Evolutionary conservation across 2,797 vertebrate species (phyloP), one percentile per base, ranked within the genome.

Genomic region (Coreius guichenoti): DNA sequence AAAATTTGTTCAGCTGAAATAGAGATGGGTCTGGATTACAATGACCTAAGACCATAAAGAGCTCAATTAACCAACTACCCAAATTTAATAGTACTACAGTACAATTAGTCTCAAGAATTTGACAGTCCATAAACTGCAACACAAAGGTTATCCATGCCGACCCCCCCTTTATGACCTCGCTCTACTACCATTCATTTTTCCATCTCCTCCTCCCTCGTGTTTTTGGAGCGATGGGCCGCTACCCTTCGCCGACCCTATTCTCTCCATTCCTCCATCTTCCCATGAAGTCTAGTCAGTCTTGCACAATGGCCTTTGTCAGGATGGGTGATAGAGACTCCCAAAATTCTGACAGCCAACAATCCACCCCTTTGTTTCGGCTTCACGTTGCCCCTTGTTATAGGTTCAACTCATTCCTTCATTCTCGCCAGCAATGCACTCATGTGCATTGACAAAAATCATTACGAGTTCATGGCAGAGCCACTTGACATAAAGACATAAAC

Each of bases 231-330:
- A 83, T 77, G 82, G 83, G 69, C 72, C 61, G 61, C 82, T 82
- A 63, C 84, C 85, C 86, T 87, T 88, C 84, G n/a, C 81, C 78
- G 51, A 84, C 61, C 86, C 83, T 72, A 72, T 74, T 87, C 68
- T 75, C 43, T 82, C 21, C 31, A 43, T 76, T 84, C 68, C 80
- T 80, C 75, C 81, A 87, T 91, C 76, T 84, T 87, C 84, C 90
- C 91, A 90, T 90, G 87, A 89, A 90, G 90, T 84, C 87, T 86
- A 85, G 92, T 90, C 89, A 91, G 90, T 84, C 88, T 39, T 45
- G 13, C 88, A 93, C 92, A 94, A 94, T 92, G 88, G 90, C 87
- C 88, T 92, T 93, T 94, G 90, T 93, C 89, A 89, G 90, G 85
- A 69, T 89, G 89, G 87, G 87, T 82, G 86, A 91, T 85, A 69